Conservation (phyloP, 2,888 invertebrate species). For the Patella depressa region DNA sequence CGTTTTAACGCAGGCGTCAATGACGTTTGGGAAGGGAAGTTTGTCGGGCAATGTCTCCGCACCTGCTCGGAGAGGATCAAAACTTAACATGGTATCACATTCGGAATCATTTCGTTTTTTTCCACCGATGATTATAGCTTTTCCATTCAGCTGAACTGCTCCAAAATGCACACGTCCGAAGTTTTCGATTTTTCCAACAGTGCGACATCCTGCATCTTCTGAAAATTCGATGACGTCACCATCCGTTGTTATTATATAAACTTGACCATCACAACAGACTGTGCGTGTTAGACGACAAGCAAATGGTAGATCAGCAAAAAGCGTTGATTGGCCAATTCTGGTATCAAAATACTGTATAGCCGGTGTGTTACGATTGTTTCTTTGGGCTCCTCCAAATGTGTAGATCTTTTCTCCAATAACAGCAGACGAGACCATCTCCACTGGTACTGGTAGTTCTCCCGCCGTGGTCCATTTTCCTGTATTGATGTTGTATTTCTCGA, state of each 20-base stretch:
- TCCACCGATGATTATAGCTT: constrained; percentile 51
- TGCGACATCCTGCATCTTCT: constrained; percentile 40
- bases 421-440: constrained; percentile 53
- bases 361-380: constrained; percentile 53
- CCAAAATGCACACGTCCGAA: constrained; percentile 49
- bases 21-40: constrained; percentile 35
- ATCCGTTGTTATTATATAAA: constrained; percentile 54
- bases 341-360: constrained; percentile 58
- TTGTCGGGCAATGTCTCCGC: constrained; percentile 35
- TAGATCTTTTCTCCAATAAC: constrained; percentile 55
- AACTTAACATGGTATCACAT: constrained; percentile 36
- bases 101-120: constrained; percentile 54
- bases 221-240: constrained; percentile 53
- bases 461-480: constrained; percentile 53
- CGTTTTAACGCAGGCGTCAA: constrained; percentile 38
- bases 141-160: constrained; percentile 51
- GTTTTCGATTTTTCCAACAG: constrained; percentile 37
- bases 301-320: constrained; percentile 54
- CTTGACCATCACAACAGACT: constrained; percentile 45
- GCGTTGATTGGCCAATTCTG: constrained; percentile 43
- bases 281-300: constrained; percentile 54
- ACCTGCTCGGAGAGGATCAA: constrained; percentile 33
- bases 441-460: constrained; percentile 51
- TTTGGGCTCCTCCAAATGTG: constrained; percentile 55
- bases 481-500: constrained; percentile 52